These are phyloP conservation scores for Ciconia stormi DNA, from an alignment of 2,113 vertebrate genomes.

Conservation along the genomic window DNA sequence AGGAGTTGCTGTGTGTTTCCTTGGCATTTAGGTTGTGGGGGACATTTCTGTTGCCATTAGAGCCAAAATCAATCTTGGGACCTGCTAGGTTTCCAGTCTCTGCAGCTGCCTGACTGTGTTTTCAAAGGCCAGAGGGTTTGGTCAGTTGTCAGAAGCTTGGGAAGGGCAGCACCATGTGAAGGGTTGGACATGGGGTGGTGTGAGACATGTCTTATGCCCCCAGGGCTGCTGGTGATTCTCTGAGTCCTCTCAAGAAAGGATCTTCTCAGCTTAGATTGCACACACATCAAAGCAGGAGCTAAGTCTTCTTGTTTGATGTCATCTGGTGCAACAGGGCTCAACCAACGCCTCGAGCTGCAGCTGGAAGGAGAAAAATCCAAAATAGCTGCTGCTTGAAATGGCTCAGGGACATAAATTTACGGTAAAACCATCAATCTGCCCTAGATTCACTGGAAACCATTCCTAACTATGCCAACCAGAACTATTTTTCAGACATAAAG, in stretches of 20 bases:
- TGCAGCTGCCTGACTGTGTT: neutral
- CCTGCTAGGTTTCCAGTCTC: neutral
- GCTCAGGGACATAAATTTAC: neutral
- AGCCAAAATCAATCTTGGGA: neutral
- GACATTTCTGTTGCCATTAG: neutral
- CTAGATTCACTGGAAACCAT: neutral
- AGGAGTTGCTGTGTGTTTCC: neutral
- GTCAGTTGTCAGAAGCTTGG: neutral
- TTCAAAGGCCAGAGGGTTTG: neutral
- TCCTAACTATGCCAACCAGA: neutral
- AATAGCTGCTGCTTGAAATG: neutral
- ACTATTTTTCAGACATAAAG: neutral
- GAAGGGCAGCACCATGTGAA: neutral
- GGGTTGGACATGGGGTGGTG: neutral
- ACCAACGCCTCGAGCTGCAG: neutral
- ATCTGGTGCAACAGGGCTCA: neutral
- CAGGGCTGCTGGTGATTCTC: neutral
- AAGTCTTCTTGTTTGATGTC: neutral
- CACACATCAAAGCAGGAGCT: neutral
- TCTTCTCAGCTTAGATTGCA: neutral
- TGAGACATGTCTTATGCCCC: neutral
- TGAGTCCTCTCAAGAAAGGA: neutral
- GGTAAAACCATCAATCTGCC: neutral
- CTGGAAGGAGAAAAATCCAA: neutral
- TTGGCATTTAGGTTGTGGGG: neutral